phyloP scores from a whole-genome alignment of 1,140 invertebrate species.

The Drosophila simulans region DNA sequence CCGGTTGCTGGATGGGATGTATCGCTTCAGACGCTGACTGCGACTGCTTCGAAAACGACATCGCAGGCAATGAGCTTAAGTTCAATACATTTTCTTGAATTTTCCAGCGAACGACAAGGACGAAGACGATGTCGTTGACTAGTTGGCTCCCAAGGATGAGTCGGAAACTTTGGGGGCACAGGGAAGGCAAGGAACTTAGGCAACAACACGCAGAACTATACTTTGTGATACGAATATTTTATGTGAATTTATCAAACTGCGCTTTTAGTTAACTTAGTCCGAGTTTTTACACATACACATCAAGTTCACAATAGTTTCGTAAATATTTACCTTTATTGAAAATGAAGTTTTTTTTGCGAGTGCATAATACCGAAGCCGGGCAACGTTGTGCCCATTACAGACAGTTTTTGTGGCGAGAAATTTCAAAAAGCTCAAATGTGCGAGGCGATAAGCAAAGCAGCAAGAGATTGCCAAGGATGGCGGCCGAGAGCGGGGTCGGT shows the following conservation, averaged over 20 bases:
- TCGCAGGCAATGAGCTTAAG: constrained; percentile 80
- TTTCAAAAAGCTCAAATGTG: constrained; percentile 77
- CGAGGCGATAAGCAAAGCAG: constrained; percentile 80
- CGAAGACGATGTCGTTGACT: constrained; percentile 72
- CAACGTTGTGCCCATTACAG: constrained; percentile 59
- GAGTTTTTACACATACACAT: background rate
- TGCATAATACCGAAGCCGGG: constrained; percentile 17
- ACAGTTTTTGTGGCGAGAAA: constrained; percentile 58
- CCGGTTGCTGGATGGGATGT: constrained; percentile 22
- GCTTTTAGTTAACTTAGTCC: background rate
- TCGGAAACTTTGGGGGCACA: background rate
- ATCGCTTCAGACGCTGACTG: constrained; percentile 40
- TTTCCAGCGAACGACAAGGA: constrained; percentile 61
- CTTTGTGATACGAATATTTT: no score
- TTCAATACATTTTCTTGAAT: constrained; percentile 83
- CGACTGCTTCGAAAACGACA: constrained; percentile 58
- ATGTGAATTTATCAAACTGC: no score
- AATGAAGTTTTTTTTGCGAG: background rate
- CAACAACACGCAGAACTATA: background rate
- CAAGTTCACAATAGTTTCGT: no score
- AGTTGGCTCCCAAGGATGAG: constrained; percentile 61
- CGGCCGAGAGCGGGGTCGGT: background rate
- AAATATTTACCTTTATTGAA: no score
- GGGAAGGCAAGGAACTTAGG: background rate
- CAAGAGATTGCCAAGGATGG: constrained; percentile 40